phyloP scores from a whole-genome alignment of 2,113 vertebrate genomes.

The Emydocephalus ijimae region DNA sequence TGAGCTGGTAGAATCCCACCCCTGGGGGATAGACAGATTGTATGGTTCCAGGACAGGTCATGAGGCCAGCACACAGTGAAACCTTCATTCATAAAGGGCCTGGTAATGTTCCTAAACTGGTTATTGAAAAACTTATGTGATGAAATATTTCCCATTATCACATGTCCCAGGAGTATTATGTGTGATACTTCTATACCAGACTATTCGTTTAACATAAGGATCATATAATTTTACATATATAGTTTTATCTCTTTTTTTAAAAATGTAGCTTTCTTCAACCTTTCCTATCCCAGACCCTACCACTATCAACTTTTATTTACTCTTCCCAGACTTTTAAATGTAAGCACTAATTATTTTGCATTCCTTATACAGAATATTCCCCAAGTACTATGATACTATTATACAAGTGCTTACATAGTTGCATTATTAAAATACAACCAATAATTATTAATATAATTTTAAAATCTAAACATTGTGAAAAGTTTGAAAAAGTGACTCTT shows the following conservation, averaged over 20 bases:
- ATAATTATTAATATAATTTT: neutral
- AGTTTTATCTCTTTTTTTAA: neutral
- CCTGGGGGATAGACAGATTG: conserved; percentile 12
- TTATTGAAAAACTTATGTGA: neutral
- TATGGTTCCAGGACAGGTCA: conserved; percentile 38
- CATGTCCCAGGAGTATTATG: neutral
- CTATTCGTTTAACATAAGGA: conserved; percentile 1
- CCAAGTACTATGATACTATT: neutral
- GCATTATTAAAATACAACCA: neutral
- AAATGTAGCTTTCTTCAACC: neutral
- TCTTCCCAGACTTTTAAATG: neutral
- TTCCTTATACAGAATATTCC: neutral
- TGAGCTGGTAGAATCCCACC: too few species aligned
- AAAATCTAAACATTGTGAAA: neutral
- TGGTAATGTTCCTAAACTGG: neutral
- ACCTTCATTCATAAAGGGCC: neutral
- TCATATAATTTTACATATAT: neutral
- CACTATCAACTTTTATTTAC: neutral
- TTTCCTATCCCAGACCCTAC: neutral
- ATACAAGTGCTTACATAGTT: neutral
- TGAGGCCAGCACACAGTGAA: neutral
- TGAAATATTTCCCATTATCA: neutral
- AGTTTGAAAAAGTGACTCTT: neutral
- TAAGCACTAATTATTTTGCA: neutral
- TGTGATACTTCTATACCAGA: neutral